Base-by-base conservation (phyloP, 2,797 vertebrate genomes). In the Ceryle rudis region DNA sequence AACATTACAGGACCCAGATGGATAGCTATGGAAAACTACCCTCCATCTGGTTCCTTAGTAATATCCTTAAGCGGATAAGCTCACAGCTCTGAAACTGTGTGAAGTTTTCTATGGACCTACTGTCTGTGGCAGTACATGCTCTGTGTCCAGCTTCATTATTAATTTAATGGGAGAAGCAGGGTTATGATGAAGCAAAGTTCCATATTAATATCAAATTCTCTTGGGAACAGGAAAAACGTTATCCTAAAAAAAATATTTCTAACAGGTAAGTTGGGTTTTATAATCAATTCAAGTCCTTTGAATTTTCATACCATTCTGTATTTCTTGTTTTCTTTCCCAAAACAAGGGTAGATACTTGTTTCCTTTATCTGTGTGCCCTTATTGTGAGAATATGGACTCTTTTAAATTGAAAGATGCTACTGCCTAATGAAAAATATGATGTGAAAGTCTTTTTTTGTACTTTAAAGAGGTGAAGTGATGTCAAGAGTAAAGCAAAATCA, bases 1-100 rank as follows among this genome's bases (percentile, higher is more conserved):
- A 62, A 52, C 77, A 89, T 65, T 86, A 60, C 73, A 90, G 47
- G 78, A 57, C 81, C 88, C 93, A 97, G 92, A 95, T 91, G 96
- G 84, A 71, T 87, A 78, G 81, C 89, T 73, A 3, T 73, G 82
- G 85, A 88, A 86, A 96, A 92, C 67, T 33, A 52, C 73, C 73
- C 57, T 86, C 95, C 95, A 93, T 95, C 91, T 97, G 96, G 11
- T 58, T 92, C 28, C 71, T 92, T 18, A 44, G 85, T 35, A 82
- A 82, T 94, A 79, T 89, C 89, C 60, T 80, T 67, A 65, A 90
- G 95, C 14, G 0, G 71, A 64, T 44, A 79, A 89, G 10, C 73
- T 42, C 61, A 35, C 60, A 86, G 73, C 44, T 84, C 71, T 77
- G 67, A 67, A 92, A 33, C 41, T 0, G 0, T 39, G 35, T 29